phyloP scores from a whole-genome alignment of 2,888 invertebrate genomes.

The Tortricodes alternella region DNA sequence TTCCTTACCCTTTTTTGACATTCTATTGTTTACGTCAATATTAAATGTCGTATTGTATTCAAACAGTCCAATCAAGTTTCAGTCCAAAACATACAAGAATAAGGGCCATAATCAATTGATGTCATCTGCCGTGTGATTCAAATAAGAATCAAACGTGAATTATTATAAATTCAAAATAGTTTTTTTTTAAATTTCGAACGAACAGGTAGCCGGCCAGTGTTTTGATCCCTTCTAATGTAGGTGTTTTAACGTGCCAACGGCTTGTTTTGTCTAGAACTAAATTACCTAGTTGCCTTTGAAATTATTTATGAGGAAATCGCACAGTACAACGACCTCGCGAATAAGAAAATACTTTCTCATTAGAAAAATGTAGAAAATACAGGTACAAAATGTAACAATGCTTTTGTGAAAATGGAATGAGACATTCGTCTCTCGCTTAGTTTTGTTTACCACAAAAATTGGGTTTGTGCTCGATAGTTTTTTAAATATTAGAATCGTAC shows the following conservation, averaged over 20 bases:
- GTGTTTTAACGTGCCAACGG: constrained; percentile 28
- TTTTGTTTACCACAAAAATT: no score
- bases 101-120: constrained; percentile 45
- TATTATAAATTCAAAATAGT: constrained; percentile 64
- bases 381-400: no score
- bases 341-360: constrained; percentile 3
- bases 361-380: no score
- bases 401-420: no score
- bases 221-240: constrained; percentile 42
- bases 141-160: constrained; percentile 44
- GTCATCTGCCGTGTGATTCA: constrained; percentile 33
- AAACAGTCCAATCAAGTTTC: constrained; percentile 42
- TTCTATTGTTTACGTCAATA: constrained; percentile 67
- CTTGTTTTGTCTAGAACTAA: constrained; percentile 49
- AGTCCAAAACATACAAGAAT: constrained; percentile 41
- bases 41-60: constrained; percentile 55
- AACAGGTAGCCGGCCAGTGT: constrained; percentile 72
- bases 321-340: constrained; percentile 2
- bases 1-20: constrained; percentile 76
- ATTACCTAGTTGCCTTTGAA: constrained; percentile 40
- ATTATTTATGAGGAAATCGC: constrained; percentile 43
- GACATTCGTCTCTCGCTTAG: no score
- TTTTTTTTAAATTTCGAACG: constrained; percentile 54
- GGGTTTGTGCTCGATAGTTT: neutral
- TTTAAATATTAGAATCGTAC: neutral